Conservation (phyloP, 92 coral and sea anemone species). For the Zoanthus sansibaricus region DNA sequence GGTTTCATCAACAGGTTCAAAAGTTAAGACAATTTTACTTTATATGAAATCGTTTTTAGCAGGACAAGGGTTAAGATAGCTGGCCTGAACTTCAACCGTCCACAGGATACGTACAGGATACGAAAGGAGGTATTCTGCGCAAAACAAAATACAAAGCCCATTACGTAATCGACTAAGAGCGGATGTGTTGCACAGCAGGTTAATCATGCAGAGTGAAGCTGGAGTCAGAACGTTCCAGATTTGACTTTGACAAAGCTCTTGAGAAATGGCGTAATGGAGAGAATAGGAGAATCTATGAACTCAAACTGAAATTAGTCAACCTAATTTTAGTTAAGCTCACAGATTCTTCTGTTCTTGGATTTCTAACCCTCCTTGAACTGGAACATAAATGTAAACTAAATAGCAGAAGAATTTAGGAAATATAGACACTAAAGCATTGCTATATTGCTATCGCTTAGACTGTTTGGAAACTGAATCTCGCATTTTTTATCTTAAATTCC, state of each 20-base stretch:
- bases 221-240: constrained; percentile 14
- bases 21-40: too few relatives aligned
- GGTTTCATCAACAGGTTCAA: too few relatives aligned
- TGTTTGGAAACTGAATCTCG: not conserved
- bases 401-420: not conserved
- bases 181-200: constrained; percentile 37
- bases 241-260: constrained; percentile 31
- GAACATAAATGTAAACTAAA: not conserved
- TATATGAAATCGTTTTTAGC: too few relatives aligned
- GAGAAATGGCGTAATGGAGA: constrained; percentile 38
- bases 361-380: not conserved
- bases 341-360: not conserved
- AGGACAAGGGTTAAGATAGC: constrained; percentile 1
- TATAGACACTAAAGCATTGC: not conserved
- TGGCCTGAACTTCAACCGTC: constrained; percentile 5
- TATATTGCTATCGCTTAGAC: not conserved
- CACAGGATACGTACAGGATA: not conserved
- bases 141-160: not conserved
- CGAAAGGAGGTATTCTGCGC: not conserved
- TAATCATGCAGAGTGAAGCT: constrained; percentile 18
- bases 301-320: not conserved
- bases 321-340: not conserved
- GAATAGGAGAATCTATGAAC: not conserved
- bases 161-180: constrained; percentile 10
- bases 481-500: too few relatives aligned